Evolutionary conservation across 1,140 invertebrate species (phyloP).

Genomic region (Danaus plexippus): DNA sequence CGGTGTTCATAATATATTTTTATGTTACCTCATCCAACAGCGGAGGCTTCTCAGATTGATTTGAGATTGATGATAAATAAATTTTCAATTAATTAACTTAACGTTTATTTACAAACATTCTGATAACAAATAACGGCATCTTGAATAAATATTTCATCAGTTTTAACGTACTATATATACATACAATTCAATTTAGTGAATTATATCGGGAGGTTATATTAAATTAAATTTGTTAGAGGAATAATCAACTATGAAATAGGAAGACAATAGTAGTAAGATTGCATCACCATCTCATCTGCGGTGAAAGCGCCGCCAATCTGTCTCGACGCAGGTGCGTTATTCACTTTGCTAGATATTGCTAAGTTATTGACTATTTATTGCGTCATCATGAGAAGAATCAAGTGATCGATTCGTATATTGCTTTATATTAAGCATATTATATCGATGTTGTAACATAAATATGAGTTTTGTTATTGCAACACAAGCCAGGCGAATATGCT

Average conservation of each 20-base stretch:
- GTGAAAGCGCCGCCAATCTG: slow-evolving; percentile 30
- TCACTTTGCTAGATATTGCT: slow-evolving; percentile 22
- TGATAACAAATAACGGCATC: neutral
- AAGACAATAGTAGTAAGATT: slow-evolving; percentile 23
- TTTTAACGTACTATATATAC: too few relatives aligned
- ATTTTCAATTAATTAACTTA: too few relatives aligned
- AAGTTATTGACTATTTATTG: slow-evolving; percentile 10
- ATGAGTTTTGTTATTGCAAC: too few relatives aligned
- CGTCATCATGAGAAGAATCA: slow-evolving; percentile 1
- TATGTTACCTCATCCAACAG: slow-evolving; percentile 14
- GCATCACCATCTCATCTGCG: slow-evolving; percentile 46
- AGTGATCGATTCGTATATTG: too few relatives aligned
- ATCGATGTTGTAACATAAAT: too few relatives aligned
- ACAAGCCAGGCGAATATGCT: too few relatives aligned
- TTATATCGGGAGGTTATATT: neutral
- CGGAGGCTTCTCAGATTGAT: too few relatives aligned
- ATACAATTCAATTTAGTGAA: neutral
- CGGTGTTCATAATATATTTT: slow-evolving; percentile 12
- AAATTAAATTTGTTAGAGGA: slow-evolving; percentile 2
- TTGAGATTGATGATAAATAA: too few relatives aligned
- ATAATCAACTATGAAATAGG: neutral
- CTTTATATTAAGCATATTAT: too few relatives aligned
- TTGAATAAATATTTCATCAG: too few relatives aligned
- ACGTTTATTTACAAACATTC: too few relatives aligned
- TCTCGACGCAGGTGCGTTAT: slow-evolving; percentile 33